Percentiles rank a stretch among this genome's conserved stretches.
Evolutionary conservation across 2,888 invertebrate species (phyloP).

Genomic region (Leucania comma): DNA sequence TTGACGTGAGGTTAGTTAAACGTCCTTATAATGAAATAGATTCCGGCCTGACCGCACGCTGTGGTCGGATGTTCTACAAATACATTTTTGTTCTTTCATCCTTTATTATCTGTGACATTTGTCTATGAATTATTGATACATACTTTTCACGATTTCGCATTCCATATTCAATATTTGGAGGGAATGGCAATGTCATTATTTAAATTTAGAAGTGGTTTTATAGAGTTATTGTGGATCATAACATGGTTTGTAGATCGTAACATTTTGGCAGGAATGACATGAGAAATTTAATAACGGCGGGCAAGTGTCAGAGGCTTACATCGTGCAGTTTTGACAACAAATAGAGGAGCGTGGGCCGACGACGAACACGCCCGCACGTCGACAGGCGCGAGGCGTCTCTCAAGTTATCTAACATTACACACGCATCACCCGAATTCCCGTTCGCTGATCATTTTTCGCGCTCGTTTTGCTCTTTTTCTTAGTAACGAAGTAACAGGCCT

Average conservation of each 20-base stretch:
- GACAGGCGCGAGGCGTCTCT: constrained; percentile 37
- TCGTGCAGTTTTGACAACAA: constrained; percentile 43
- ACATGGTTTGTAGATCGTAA: not conserved
- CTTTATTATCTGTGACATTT: constrained; percentile 32
- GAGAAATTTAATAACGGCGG: constrained; percentile 32
- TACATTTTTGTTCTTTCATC: constrained; percentile 22
- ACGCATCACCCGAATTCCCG: constrained; percentile 69
- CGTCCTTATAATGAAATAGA: constrained; percentile 77
- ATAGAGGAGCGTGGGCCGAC: constrained; percentile 24
- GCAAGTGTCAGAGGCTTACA: constrained; percentile 18
- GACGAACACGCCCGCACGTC: constrained; percentile 21
- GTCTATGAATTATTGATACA: constrained; percentile 40
- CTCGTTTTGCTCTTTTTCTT: constrained; percentile 78
- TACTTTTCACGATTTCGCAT: constrained; percentile 14
- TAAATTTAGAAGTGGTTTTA: constrained; percentile 14
- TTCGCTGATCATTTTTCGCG: constrained; percentile 70
- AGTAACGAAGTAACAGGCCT: constrained; percentile 82
- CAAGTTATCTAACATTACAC: constrained; percentile 65
- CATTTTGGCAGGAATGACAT: not conserved
- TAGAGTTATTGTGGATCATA: not conserved
- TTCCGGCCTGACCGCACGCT: constrained; percentile 65
- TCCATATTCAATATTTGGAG: constrained; percentile 33
- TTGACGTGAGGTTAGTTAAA: constrained; percentile 77
- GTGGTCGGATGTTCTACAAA: constrained; percentile 27
- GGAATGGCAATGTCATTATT: constrained; percentile 6